Percentiles rank a stretch among this genome's conserved stretches.
phyloP scores from a whole-genome alignment of 1,140 invertebrate genomes.

The Neodiprion pinetum region DNA sequence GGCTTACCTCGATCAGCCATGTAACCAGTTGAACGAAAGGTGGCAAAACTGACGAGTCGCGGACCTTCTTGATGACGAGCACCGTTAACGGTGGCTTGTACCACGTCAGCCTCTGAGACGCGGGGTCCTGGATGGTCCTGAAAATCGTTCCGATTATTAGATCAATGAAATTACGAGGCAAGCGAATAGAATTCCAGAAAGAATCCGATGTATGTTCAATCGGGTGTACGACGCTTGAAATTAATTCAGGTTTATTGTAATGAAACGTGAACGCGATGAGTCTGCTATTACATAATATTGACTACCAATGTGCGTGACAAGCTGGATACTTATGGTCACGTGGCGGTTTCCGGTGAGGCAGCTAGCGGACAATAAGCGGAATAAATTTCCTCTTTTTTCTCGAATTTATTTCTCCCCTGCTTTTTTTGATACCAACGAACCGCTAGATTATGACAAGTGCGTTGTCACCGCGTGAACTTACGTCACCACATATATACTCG shows the following conservation, averaged over 20 bases:
- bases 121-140: constrained; percentile 97
- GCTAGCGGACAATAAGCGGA: background rate
- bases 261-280: too few relatives aligned
- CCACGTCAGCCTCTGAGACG: constrained; percentile 94
- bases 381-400: background rate
- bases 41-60: constrained; percentile 85
- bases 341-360: background rate
- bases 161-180: constrained; percentile 10
- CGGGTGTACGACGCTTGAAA: too few relatives aligned
- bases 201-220: too few relatives aligned
- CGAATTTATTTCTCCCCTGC: background rate
- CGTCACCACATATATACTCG: background rate
- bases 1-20: constrained; percentile 88
- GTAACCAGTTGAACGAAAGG: constrained; percentile 93
- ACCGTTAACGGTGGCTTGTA: constrained; percentile 94
- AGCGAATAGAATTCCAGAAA: constrained; percentile 24
- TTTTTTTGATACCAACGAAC: background rate
- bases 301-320: too few relatives aligned
- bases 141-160: constrained; percentile 38
- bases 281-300: too few relatives aligned
- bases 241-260: too few relatives aligned
- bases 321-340: background rate
- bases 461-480: background rate
- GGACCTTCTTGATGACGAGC: constrained; percentile 94
- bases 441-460: background rate